A percentile compares a stretch with the other conserved stretches of the same genome.
Evolutionary conservation across 2,888 invertebrate genomes (phyloP).

Genomic region (Homarus gammarus): DNA sequence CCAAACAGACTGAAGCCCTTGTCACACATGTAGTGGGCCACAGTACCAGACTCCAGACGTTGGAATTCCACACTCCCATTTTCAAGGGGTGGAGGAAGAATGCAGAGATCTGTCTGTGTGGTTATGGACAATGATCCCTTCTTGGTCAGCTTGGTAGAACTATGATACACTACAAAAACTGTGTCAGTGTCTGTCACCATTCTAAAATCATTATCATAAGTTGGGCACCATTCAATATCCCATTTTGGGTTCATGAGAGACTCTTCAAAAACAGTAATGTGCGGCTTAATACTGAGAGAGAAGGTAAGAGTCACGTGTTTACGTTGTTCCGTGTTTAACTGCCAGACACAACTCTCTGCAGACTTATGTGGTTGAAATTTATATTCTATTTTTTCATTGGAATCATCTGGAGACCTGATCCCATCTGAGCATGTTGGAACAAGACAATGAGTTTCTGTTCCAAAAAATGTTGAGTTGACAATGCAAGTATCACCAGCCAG

Average conservation of each 20-base stretch:
- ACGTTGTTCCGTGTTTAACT: conserved; percentile 52
- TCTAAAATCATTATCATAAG: conserved; percentile 40
- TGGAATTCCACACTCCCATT: conserved; percentile 62
- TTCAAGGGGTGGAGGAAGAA: conserved; percentile 49
- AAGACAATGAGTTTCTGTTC: conserved; percentile 39
- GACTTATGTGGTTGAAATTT: conserved; percentile 23
- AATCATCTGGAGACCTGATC: conserved; percentile 25
- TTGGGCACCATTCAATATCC: conserved; percentile 68
- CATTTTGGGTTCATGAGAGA: conserved; percentile 67
- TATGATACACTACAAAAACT: conserved; percentile 66
- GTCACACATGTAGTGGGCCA: conserved; percentile 51
- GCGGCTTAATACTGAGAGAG: conserved; percentile 50
- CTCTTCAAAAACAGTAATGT: conserved; percentile 65
- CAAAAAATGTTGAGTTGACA: conserved; percentile 36
- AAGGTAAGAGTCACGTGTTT: conserved; percentile 63
- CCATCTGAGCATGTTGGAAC: conserved; percentile 59
- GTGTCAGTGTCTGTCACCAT: conserved; percentile 54
- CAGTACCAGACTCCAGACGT: conserved; percentile 47
- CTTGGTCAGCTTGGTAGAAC: conserved; percentile 29
- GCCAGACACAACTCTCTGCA: conserved; percentile 64
- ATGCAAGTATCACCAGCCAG: conserved; percentile 47
- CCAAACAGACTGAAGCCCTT: conserved; percentile 46
- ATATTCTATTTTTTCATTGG: conserved; percentile 55
- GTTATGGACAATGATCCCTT: conserved; percentile 57
- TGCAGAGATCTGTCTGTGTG: conserved; percentile 54